A percentile compares a stretch with the other conserved stretches of the same genome.
These are phyloP conservation scores for Agriopis aurantiaria DNA, from an alignment of 2,888 invertebrate genomes.

Conservation along the genomic window DNA sequence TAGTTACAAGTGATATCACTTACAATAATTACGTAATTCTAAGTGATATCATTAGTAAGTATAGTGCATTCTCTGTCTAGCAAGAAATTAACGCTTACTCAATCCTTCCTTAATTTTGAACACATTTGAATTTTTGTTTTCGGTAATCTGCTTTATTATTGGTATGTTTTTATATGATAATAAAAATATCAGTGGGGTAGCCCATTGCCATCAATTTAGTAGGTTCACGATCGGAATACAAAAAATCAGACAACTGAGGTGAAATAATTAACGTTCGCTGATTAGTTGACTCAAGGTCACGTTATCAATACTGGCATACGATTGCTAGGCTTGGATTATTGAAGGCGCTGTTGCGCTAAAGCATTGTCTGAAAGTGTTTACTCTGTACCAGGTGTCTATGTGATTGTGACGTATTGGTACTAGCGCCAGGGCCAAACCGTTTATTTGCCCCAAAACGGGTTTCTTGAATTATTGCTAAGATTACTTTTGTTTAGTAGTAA, in stretches of 20 bases:
- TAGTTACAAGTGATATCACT: too few relatives aligned
- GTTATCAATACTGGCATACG: background rate
- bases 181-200: too few relatives aligned
- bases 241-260: background rate
- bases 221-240: too few relatives aligned
- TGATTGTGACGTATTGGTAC: background rate
- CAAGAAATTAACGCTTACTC: too few relatives aligned
- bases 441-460: constrained; percentile 40
- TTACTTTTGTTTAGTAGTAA: constrained; percentile 42
- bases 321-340: background rate
- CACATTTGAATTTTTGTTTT: too few relatives aligned
- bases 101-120: too few relatives aligned
- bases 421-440: constrained; percentile 29
- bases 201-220: too few relatives aligned
- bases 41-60: too few relatives aligned
- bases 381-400: background rate
- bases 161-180: too few relatives aligned
- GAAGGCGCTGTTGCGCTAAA: background rate
- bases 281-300: background rate
- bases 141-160: too few relatives aligned
- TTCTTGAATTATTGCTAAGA: constrained; percentile 43
- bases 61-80: too few relatives aligned
- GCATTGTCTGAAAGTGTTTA: background rate
- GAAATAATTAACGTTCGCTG: background rate
- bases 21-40: too few relatives aligned